These are phyloP conservation scores for Lysandra bellargus DNA, from an alignment of 2,888 invertebrate genomes.

Conservation along the genomic window DNA sequence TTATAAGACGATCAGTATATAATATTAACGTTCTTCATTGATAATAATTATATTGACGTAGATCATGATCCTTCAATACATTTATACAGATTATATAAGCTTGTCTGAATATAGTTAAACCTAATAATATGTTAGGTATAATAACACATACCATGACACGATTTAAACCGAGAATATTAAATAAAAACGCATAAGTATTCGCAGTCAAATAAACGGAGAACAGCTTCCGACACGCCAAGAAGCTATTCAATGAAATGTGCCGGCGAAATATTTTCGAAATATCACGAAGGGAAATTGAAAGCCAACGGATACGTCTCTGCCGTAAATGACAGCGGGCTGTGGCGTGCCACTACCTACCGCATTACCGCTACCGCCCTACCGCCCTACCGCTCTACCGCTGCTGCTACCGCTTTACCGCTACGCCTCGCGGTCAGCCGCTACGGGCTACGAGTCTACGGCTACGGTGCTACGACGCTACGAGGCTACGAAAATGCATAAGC, in stretches of 20 bases:
- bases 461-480: background rate
- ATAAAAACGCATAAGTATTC: conserved; percentile 13
- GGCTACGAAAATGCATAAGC: background rate
- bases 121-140: background rate
- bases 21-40: background rate
- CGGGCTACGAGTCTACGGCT: conserved; percentile 23
- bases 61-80: no score
- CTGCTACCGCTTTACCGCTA: conserved; percentile 19
- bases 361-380: conserved; percentile 30
- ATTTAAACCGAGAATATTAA: background rate
- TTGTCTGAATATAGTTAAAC: background rate
- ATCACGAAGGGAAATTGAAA: conserved; percentile 31
- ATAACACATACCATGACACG: background rate
- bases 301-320: conserved; percentile 20
- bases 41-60: no score
- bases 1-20: background rate
- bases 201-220: conserved; percentile 4
- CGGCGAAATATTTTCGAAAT: conserved; percentile 24
- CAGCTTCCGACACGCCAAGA: conserved; percentile 11
- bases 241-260: conserved; percentile 24
- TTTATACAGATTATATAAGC: background rate
- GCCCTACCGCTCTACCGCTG: conserved; percentile 24
- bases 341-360: conserved; percentile 24
- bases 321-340: conserved; percentile 28
- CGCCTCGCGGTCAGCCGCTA: conserved; percentile 31